phyloP scores from a whole-genome alignment of 2,113 vertebrate species.

The Pollimyrus isidori region DNA sequence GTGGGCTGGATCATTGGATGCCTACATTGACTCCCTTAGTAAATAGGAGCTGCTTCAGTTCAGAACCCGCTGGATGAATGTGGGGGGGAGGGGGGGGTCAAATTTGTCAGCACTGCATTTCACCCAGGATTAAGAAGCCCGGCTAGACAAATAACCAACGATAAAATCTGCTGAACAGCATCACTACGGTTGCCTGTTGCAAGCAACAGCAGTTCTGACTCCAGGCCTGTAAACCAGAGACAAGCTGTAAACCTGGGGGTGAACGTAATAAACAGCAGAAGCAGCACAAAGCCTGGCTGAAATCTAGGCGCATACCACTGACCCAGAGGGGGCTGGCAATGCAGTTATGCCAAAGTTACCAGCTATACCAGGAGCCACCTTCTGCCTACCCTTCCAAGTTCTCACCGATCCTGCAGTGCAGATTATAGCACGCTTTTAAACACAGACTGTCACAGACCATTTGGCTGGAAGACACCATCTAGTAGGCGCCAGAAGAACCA shows the following conservation, averaged over 20 bases:
- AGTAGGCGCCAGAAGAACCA: background rate
- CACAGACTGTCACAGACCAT: background rate
- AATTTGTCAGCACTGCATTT: background rate
- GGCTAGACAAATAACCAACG: background rate
- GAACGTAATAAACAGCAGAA: background rate
- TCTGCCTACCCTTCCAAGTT: background rate
- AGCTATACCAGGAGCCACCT: background rate
- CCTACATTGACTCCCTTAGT: background rate
- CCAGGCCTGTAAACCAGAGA: background rate
- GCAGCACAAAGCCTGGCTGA: background rate
- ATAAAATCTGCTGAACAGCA: background rate
- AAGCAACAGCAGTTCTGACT: background rate
- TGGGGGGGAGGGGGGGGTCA: background rate
- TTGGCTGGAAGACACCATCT: background rate
- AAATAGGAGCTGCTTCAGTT: background rate
- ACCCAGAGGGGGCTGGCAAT: background rate
- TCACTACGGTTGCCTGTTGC: background rate
- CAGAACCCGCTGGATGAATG: background rate
- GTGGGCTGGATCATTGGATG: background rate
- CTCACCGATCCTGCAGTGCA: background rate
- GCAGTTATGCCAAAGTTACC: background rate
- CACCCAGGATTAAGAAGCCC: background rate
- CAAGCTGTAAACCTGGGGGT: background rate
- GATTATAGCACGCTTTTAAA: constrained; percentile 1
- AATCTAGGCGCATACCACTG: background rate